Conservation (phyloP, 2,113 vertebrate species). For the Aleadryas rufinucha region DNA sequence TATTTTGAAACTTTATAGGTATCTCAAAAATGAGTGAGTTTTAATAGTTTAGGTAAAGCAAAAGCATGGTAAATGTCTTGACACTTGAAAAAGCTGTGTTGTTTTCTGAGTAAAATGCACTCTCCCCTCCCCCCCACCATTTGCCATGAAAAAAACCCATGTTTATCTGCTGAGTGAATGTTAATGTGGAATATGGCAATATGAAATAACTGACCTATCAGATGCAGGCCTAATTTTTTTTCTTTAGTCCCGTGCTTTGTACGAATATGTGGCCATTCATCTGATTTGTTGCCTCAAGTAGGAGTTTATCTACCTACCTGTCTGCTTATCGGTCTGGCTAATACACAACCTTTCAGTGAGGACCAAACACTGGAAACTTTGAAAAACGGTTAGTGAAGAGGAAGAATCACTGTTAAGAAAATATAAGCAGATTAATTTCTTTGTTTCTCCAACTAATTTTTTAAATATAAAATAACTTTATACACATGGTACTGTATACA, state of each 20-base stretch:
- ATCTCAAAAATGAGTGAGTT: background rate
- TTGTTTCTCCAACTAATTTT: background rate
- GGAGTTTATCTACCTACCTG: background rate
- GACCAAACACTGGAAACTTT: background rate
- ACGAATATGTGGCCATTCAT: background rate
- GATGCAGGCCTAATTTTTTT: background rate
- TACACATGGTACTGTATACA: background rate
- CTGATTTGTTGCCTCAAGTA: background rate
- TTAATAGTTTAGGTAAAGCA: background rate
- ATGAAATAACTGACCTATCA: background rate
- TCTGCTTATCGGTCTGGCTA: background rate
- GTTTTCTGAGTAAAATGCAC: background rate
- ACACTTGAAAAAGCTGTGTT: background rate
- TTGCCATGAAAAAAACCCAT: accelerated
- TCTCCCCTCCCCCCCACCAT: accelerated
- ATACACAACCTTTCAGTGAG: background rate
- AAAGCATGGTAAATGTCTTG: background rate
- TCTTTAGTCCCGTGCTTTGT: background rate
- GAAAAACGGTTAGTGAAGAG: background rate
- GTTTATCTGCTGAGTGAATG: background rate
- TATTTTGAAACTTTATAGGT: background rate
- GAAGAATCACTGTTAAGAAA: background rate
- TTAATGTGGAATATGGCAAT: background rate
- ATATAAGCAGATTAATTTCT: background rate
- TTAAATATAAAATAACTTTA: background rate